A percentile compares a stretch with the other conserved stretches of the same genome.
Conservation (phyloP, 2,797 vertebrate species). For the Leptodactylus fallax region DNA sequence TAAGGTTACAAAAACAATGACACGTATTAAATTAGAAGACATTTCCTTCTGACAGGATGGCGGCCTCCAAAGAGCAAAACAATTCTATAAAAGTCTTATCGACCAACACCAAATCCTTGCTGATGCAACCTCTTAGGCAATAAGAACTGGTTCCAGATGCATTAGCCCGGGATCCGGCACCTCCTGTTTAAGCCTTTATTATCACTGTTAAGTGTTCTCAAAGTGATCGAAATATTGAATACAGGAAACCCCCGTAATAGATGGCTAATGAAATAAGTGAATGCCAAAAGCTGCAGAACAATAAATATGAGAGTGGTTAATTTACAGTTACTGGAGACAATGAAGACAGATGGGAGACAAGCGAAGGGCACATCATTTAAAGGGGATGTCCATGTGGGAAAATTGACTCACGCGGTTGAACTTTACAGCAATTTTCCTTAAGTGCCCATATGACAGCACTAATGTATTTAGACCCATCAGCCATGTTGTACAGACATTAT, state of each 20-base stretch:
- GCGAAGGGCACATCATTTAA: background rate
- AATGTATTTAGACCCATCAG: background rate
- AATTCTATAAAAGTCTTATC: background rate
- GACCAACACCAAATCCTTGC: conserved; percentile 1
- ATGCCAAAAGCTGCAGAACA: background rate
- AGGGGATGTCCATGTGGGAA: background rate
- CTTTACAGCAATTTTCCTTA: background rate
- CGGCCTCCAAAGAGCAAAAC: background rate
- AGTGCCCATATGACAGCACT: background rate
- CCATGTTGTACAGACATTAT: background rate
- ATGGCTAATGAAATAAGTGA: background rate
- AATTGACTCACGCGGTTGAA: background rate
- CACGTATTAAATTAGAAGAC: no score
- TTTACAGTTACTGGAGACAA: background rate
- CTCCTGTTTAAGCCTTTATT: background rate
- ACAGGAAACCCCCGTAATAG: conserved; percentile 7
- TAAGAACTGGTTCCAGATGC: background rate
- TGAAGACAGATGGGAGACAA: background rate
- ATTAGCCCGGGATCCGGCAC: background rate
- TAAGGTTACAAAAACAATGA: no score
- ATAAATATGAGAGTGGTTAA: background rate
- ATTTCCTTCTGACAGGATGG: background rate
- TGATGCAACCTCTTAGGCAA: background rate
- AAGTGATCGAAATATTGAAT: background rate
- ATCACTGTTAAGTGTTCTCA: conserved; percentile 4